A percentile compares a stretch with the other conserved stretches of the same genome.
phyloP scores from a whole-genome alignment of 30 jellyfish, hydroid and myxozoan species.

The Hydractinia echinata region DNA sequence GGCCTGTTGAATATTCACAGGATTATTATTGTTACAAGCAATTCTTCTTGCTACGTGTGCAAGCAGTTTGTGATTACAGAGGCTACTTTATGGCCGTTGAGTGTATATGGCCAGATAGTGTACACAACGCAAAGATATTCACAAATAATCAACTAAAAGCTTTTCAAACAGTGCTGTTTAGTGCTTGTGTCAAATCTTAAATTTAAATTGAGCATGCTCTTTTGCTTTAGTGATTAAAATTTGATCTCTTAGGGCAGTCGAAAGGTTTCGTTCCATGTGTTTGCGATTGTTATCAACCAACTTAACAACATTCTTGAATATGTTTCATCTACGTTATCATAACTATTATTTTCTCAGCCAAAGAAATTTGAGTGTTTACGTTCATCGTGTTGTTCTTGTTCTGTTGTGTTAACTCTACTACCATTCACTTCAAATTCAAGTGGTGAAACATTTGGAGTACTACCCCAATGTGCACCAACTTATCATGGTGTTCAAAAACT shows the following conservation, averaged over 20 bases:
- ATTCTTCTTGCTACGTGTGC: slow-evolving; percentile 36
- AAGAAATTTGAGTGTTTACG: too few species aligned
- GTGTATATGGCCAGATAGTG: slow-evolving; percentile 53
- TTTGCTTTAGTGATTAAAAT: not conserved
- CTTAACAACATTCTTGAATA: slow-evolving; percentile 15
- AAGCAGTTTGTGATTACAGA: too few species aligned
- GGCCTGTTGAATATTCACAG: slow-evolving; percentile 61
- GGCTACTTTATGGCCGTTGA: slow-evolving; percentile 47
- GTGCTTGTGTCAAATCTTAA: not conserved
- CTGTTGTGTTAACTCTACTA: too few species aligned
- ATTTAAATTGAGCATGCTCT: not conserved
- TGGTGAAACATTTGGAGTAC: too few species aligned
- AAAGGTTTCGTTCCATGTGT: slow-evolving; percentile 51
- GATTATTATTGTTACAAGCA: slow-evolving; percentile 43
- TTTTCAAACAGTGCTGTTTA: slow-evolving; percentile 21
- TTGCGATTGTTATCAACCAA: not conserved
- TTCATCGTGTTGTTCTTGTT: too few species aligned
- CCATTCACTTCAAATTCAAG: too few species aligned
- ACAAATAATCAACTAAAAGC: slow-evolving; percentile 10
- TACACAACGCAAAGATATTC: slow-evolving; percentile 43
- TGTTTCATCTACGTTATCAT: not conserved
- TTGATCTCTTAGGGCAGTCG: slow-evolving; percentile 54
- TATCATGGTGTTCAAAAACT: too few species aligned
- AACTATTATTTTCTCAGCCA: too few species aligned
- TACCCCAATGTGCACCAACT: too few species aligned